Evolutionary conservation across 2,113 vertebrate genomes (phyloP), one percentile per base, ranked within the genome.

Genomic region (Grallaria varia): DNA sequence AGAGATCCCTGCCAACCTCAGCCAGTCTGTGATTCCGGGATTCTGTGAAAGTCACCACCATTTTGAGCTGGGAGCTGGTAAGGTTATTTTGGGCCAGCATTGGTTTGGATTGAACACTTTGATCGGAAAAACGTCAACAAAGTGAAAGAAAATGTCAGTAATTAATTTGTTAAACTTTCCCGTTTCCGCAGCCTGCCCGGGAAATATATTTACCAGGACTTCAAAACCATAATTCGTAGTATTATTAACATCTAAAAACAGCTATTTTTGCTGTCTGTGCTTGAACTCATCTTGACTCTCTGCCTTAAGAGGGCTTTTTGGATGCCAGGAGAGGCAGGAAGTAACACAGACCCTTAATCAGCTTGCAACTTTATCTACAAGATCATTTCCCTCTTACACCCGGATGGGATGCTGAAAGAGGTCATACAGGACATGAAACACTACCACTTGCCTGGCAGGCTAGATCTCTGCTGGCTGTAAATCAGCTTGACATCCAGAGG

Each of bases 401-500:
- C 0, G 0, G 60, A 44, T 71, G 87, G 58, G 81, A 91, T 63
- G 64, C 72, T 86, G 88, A 77, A 88, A 71, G 58, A 76, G 89
- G 83, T 92, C 67, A 59, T 10, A 80, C n/a, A 62, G 8, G 21
- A 88, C 11, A 1, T 67, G 94, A 90, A 95, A 89, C 8, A 49
- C 68, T 95, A 47, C 64, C 47, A 60, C 60, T 95, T 92, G 73
- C 89, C 89, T 89, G 40, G 39, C 72, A 81, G 88, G 39, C 62
- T 86, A 25, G 47, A 56, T 50, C 52, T 90, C 56, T 63, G 40
- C 52, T 55, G 80, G 56, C 37, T 81, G 64, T 97, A 96, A 95
- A 95, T 94, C 73, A 80, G 31, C 76, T 92, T 86, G 68, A 78
- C 63, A 74, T 18, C 72, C 69, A 94, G 73, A 91, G 60, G 60